These are phyloP conservation scores for Chrysodeixis includens DNA, from an alignment of 2,888 invertebrate species.

Conservation along the genomic window DNA sequence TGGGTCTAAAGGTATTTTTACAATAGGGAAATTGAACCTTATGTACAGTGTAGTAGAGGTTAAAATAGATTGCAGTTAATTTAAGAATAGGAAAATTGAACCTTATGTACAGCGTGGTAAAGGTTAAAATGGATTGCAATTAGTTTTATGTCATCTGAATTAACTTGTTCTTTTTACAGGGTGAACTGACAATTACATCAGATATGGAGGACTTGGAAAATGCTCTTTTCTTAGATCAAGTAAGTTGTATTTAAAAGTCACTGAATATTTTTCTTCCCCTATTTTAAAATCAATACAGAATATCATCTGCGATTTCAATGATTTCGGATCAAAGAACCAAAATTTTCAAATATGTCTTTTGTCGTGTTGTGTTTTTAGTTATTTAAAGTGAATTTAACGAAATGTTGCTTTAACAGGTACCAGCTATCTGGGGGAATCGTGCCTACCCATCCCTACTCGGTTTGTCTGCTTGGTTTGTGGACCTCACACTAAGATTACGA, in stretches of 20 bases:
- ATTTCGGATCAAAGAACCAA: neutral
- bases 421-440: constrained; percentile 94
- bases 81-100: neutral
- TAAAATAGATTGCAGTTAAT: too few species aligned
- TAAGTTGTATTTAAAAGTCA: constrained; percentile 55
- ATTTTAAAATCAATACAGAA: too few species aligned
- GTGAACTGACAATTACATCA: constrained; percentile 98
- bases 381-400: too few species aligned
- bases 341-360: too few species aligned
- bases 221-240: constrained; percentile 96
- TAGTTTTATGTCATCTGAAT: neutral
- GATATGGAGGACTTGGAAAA: constrained; percentile 99
- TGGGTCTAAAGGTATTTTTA: constrained; percentile 94
- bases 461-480: constrained; percentile 97
- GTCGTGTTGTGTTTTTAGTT: too few species aligned
- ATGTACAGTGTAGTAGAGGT: neutral
- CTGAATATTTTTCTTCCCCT: too few species aligned
- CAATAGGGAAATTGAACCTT: neutral
- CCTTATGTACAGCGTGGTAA: neutral
- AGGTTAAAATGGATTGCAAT: neutral
- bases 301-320: neutral
- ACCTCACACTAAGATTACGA: constrained; percentile 94
- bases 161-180: constrained; percentile 84
- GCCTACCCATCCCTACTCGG: constrained; percentile 98
- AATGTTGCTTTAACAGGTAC: constrained; percentile 88